Evolutionary conservation across 2,888 invertebrate genomes (phyloP), one percentile per base, ranked within the genome.

Genomic region (Ormyrus labotus): DNA sequence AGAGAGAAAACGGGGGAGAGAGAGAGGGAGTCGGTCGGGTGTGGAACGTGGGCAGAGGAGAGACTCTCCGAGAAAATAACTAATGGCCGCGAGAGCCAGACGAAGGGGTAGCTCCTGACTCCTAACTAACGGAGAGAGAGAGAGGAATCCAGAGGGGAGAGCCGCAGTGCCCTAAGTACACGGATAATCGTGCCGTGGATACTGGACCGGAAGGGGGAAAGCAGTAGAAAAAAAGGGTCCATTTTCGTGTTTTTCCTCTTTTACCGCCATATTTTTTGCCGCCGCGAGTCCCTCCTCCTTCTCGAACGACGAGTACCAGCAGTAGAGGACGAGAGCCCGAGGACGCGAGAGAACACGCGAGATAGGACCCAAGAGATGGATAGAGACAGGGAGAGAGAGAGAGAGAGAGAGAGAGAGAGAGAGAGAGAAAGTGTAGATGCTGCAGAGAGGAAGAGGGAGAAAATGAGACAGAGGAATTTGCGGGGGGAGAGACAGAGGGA

Each of bases 401-500:
- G 57, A 45, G 5, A 5, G 69, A 58, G n/a, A n/a, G n/a, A 19
- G 58, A 48, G 34, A 48, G 69, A 58, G 58, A 58, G 8, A 48
- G 11, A 48, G 47, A n/a, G 68, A 68, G 10, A 48, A 64, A 19
- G 47, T 8, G 13, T 6, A 48, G 48, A 10, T 5, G 19, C 34
- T 57, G 10, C 51, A 68, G 11, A 70, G 68, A 68, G 45, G 69
- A 5, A 8, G 65, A 34, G 60, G 60, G 65, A 75, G 71, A 68
- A 55, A 68, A 68, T 55, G 63, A 58, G 58, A 60, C 58, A 34
- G 4, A 67, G 64, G 74, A 78, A 82, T 73, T 82, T 71, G 82
- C 72, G 78, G 81, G 60, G 74, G 74, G 78, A 75, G 78, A 71
- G 69, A 19, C 72, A 78, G 78, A 61, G 78, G 75, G 60, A 5